Conservation (phyloP, 2,797 vertebrate species). For the Sebastes dallii region DNA sequence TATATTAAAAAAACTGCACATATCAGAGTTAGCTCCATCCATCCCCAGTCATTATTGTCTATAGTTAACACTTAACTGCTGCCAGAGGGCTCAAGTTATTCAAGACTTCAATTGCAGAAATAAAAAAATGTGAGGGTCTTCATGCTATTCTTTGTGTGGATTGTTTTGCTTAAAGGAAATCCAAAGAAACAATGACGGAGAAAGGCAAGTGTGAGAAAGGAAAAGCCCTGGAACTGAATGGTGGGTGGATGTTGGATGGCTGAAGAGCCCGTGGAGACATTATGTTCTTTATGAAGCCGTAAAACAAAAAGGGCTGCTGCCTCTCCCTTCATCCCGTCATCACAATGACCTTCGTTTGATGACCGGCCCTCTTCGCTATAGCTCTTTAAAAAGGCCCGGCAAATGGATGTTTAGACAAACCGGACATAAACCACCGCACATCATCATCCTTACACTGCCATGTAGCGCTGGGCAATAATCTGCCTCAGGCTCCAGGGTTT, state of each 20-base stretch:
- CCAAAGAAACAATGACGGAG: slow-evolving; percentile 17
- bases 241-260: slow-evolving; percentile 47
- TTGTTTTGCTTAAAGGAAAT: slow-evolving; percentile 24
- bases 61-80: not conserved
- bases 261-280: slow-evolving; percentile 73
- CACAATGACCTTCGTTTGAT: slow-evolving; percentile 80
- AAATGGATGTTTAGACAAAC: slow-evolving; percentile 80
- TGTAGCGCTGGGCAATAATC: slow-evolving; percentile 52
- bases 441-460: slow-evolving; percentile 57
- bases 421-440: slow-evolving; percentile 59
- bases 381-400: slow-evolving; percentile 61
- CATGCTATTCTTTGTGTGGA: not conserved
- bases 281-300: slow-evolving; percentile 79
- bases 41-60: not conserved
- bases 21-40: not conserved
- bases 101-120: not conserved
- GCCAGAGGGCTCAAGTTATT: not conserved
- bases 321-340: slow-evolving; percentile 67
- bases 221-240: slow-evolving; percentile 43
- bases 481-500: slow-evolving; percentile 59
- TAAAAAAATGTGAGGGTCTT: slow-evolving; percentile 5
- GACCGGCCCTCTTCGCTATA: slow-evolving; percentile 61
- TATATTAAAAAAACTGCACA: not conserved
- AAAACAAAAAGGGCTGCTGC: slow-evolving; percentile 72
- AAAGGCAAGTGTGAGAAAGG: slow-evolving; percentile 45